Percentiles rank a stretch among this genome's conserved stretches.
phyloP scores from a whole-genome alignment of 2,113 vertebrate species.

The Macroglossus sobrinus region DNA sequence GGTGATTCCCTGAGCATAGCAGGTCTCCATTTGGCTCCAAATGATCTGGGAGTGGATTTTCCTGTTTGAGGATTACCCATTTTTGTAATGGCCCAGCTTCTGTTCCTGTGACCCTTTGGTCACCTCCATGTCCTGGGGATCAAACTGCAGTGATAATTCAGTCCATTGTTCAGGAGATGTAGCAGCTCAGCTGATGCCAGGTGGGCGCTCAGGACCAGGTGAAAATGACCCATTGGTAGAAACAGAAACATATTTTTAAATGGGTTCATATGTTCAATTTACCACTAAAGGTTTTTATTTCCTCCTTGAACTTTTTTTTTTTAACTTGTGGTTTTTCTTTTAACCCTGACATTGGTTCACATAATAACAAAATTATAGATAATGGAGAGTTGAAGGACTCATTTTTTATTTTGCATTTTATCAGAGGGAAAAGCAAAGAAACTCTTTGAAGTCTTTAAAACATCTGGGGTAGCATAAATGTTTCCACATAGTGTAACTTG shows the following conservation, averaged over 20 bases:
- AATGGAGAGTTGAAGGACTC: conserved; percentile 44
- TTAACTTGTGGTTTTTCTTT: conserved; percentile 61
- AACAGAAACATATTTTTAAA: conserved; percentile 58
- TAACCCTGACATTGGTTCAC: conserved; percentile 44
- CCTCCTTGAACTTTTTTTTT: conserved; percentile 41
- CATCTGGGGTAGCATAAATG: conserved; percentile 59
- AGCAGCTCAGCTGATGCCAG: neutral
- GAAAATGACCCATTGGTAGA: conserved; percentile 54
- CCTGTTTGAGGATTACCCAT: conserved; percentile 59
- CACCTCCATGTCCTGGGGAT: conserved; percentile 53
- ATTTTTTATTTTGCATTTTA: conserved; percentile 59
- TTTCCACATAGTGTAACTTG: conserved; percentile 54
- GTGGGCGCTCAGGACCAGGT: conserved; percentile 32
- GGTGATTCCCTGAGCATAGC: conserved; percentile 32
- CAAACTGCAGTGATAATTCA: neutral
- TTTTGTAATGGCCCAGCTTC: conserved; percentile 60
- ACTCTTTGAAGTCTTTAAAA: conserved; percentile 61
- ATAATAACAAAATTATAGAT: conserved; percentile 64
- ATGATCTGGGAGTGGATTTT: conserved; percentile 67
- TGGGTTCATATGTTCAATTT: conserved; percentile 8
- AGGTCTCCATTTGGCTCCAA: conserved; percentile 49
- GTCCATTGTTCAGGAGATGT: neutral
- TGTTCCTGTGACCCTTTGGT: conserved; percentile 62
- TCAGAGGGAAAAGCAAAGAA: conserved; percentile 35
- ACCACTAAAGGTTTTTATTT: conserved; percentile 52